phyloP scores from a whole-genome alignment of 2,888 invertebrate genomes.

The Torymus aiolomorphi region DNA sequence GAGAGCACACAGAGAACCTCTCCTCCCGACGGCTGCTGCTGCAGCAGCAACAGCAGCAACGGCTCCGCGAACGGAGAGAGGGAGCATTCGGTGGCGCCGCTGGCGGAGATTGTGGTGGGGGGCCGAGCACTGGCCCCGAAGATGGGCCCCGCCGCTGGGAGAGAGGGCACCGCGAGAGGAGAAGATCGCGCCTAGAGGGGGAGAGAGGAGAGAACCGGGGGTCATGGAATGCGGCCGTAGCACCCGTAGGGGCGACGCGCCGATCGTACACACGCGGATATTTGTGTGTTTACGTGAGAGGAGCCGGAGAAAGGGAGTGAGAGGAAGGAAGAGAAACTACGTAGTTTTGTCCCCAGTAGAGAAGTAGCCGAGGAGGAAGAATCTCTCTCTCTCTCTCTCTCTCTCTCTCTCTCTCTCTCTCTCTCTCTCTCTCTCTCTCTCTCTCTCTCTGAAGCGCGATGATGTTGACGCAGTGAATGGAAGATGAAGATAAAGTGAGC shows the following conservation, averaged over 20 bases:
- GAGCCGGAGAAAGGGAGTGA: conserved; percentile 56
- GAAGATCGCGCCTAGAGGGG: conserved; percentile 43
- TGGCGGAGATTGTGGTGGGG: conserved; percentile 51
- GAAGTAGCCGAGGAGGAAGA: not conserved
- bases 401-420: too few species aligned
- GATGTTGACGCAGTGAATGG: not conserved
- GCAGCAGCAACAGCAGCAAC: too few species aligned
- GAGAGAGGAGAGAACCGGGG: conserved; percentile 59
- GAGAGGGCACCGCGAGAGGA: conserved; percentile 40
- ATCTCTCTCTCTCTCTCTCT: not conserved
- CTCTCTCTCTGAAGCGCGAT: not conserved
- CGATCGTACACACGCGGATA: conserved; percentile 68
- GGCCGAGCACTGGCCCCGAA: conserved; percentile 51
- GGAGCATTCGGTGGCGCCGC: conserved; percentile 66
- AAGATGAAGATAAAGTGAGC: too few species aligned
- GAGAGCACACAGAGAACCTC: too few species aligned
- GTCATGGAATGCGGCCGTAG: conserved; percentile 74
- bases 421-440: too few species aligned
- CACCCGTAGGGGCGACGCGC: conserved; percentile 61
- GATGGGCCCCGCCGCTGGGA: conserved; percentile 55
- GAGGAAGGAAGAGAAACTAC: conserved; percentile 48
- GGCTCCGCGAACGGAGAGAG: conserved; percentile 37
- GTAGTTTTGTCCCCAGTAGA: conserved; percentile 25
- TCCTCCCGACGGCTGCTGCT: not conserved
- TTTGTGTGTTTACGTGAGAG: conserved; percentile 75